A percentile compares a stretch with the other conserved stretches of the same genome.
These are phyloP conservation scores for Melolontha melolontha DNA, from an alignment of 2,888 invertebrate species.

Conservation along the genomic window DNA sequence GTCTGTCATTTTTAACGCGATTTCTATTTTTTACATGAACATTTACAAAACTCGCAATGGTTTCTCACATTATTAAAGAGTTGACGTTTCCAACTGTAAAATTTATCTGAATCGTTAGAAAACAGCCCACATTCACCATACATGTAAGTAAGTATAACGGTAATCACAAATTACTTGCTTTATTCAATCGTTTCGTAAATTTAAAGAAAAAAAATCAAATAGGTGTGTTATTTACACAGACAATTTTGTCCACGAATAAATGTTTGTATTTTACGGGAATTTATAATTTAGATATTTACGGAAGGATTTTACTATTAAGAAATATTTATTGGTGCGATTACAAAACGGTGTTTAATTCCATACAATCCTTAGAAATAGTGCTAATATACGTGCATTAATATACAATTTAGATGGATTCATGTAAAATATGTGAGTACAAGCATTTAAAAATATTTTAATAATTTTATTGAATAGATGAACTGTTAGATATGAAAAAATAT, in stretches of 20 bases:
- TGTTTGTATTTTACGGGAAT: conserved; percentile 3
- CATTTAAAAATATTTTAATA: no score
- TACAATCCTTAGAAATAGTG: no score
- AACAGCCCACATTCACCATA: not conserved
- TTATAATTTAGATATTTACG: conserved; percentile 22
- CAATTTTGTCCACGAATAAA: conserved; percentile 4
- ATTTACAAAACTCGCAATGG: conserved; percentile 8
- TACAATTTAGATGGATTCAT: no score
- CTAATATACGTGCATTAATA: no score
- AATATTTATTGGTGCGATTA: not conserved
- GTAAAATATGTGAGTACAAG: no score
- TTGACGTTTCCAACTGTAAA: not conserved
- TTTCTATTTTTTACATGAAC: not conserved
- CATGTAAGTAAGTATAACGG: conserved; percentile 2
- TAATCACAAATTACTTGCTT: conserved; percentile 15
- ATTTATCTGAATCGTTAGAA: conserved; percentile 14
- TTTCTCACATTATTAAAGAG: conserved; percentile 9
- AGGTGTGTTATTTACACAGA: conserved; percentile 23
- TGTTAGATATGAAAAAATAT: no score
- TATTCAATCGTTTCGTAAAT: conserved; percentile 4
- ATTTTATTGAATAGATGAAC: no score
- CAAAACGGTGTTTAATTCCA: no score
- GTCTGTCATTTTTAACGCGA: not conserved
- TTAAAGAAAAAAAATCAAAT: conserved; percentile 13
- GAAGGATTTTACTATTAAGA: conserved; percentile 4